Evolutionary conservation across 2,113 vertebrate genomes (phyloP).

Genomic region (Dasyprocta punctata): DNA sequence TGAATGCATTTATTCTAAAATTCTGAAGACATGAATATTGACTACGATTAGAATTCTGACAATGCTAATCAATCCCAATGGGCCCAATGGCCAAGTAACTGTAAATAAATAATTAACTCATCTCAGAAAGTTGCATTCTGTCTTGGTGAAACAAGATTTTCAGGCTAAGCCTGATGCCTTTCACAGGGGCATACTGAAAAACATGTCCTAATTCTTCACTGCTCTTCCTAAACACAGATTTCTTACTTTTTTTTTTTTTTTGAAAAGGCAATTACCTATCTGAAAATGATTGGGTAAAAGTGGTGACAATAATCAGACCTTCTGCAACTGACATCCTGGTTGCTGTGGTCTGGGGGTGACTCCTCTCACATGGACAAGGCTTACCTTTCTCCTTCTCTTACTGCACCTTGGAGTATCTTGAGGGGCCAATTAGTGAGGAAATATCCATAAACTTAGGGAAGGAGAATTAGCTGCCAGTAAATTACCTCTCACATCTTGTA

Average conservation of each 20-base stretch:
- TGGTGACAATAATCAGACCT: neutral
- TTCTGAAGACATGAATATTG: neutral
- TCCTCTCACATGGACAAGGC: neutral
- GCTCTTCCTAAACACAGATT: neutral
- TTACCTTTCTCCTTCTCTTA: neutral
- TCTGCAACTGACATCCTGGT: neutral
- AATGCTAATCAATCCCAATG: neutral
- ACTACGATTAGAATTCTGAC: conserved; percentile 1
- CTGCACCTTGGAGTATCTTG: neutral
- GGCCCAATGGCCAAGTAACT: neutral
- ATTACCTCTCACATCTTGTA: neutral
- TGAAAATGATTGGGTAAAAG: conserved; percentile 8
- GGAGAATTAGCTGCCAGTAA: neutral
- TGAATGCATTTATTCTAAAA: neutral
- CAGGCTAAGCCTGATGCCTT: neutral
- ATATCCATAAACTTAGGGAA: neutral
- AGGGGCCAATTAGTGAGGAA: neutral
- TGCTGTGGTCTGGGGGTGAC: neutral
- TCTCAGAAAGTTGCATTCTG: conserved; percentile 31
- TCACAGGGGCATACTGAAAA: neutral
- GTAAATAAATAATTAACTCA: conserved; percentile 28
- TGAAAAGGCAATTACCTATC: conserved; percentile 20
- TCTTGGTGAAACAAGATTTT: neutral
- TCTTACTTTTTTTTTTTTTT: conserved; percentile 39
- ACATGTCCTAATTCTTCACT: neutral